These are phyloP conservation scores for Erythrolamprus reginae DNA, from an alignment of 2,113 vertebrate genomes.

Conservation along the genomic window DNA sequence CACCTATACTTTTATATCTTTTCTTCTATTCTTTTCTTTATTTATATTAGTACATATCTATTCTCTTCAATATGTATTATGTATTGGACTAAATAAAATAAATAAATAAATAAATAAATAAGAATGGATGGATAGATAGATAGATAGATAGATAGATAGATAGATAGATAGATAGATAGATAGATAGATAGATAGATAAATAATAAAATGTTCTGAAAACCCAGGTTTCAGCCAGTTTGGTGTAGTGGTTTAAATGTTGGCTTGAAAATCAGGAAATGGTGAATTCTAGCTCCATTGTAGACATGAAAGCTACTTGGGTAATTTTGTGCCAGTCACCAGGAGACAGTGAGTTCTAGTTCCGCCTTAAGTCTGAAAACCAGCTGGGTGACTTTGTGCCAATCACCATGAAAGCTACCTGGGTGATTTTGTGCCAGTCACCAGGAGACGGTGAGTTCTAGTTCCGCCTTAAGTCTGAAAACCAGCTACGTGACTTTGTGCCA, in stretches of 20 bases:
- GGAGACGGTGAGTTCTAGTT: neutral
- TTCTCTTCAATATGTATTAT: no score
- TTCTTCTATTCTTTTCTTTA: no score
- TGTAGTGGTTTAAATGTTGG: neutral
- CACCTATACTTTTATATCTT: no score
- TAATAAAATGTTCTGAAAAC: neutral
- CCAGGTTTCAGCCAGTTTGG: neutral
- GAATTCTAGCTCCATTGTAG: accelerated
- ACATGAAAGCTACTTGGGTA: neutral
- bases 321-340: neutral
- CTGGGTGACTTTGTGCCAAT: neutral
- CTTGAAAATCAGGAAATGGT: neutral
- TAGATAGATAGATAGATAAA: no score
- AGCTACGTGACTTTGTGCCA: no score
- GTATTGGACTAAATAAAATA: no score
- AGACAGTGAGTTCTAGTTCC: neutral
- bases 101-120: no score
- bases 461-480: no score
- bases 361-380: accelerated
- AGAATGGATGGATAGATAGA: no score
- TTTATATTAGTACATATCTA: no score
- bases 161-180: no score
- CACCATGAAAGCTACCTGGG: neutral
- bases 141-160: no score
- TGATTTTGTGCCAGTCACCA: neutral